These are phyloP conservation scores for Jordanella pulchra DNA, from an alignment of 2,797 vertebrate genomes.

Conservation along the genomic window DNA sequence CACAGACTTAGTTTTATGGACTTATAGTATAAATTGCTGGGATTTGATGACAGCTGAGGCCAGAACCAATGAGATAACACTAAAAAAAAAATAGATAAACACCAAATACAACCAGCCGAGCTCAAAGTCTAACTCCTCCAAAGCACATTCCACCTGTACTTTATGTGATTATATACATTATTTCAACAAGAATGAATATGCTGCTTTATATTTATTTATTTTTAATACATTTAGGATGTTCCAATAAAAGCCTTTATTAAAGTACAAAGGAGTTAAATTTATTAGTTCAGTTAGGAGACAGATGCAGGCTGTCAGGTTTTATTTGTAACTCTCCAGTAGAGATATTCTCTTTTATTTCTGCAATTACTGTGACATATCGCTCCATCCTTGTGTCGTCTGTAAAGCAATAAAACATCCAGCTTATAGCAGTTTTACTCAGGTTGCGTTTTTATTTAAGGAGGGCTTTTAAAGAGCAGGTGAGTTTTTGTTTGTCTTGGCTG, in stretches of 20 bases:
- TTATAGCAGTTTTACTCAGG: slow-evolving; percentile 23
- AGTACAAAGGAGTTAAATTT: background rate
- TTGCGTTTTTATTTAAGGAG: slow-evolving; percentile 54
- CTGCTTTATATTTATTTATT: background rate
- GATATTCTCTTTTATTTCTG: background rate
- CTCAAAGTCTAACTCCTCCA: slow-evolving; percentile 27
- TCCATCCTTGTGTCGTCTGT: slow-evolving; percentile 11
- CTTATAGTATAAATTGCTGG: too few species aligned
- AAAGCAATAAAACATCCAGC: slow-evolving; percentile 46
- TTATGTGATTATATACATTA: too few species aligned
- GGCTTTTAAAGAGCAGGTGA: slow-evolving; percentile 5
- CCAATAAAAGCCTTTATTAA: background rate
- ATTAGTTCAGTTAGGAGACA: background rate
- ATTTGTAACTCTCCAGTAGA: background rate
- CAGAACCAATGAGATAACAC: background rate
- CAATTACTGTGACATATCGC: slow-evolving; percentile 3
- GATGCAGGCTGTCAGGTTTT: background rate
- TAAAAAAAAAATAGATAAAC: background rate
- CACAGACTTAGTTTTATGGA: too few species aligned
- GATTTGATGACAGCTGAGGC: slow-evolving; percentile 38
- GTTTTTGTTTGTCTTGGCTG: background rate
- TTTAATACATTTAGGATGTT: background rate
- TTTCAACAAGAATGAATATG: too few species aligned
- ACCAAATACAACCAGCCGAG: slow-evolving; percentile 3
- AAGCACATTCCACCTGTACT: slow-evolving; percentile 26